phyloP scores from a whole-genome alignment of 2,888 invertebrate genomes.

The Podotricha telesiphe region DNA sequence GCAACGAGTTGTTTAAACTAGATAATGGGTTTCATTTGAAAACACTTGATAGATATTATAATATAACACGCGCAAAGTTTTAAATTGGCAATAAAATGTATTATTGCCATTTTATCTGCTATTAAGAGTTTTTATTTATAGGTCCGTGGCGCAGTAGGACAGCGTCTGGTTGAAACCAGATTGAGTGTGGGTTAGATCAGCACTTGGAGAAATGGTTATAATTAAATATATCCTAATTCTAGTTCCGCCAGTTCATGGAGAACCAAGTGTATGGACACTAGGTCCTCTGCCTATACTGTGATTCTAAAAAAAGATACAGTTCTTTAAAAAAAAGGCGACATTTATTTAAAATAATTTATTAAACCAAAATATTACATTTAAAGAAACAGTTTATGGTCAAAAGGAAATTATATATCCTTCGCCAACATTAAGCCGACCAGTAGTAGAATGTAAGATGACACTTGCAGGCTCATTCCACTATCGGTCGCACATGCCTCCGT shows the following conservation, averaged over 20 bases:
- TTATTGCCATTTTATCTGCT: too few species aligned
- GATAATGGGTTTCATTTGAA: conserved; percentile 10
- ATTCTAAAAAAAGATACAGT: too few species aligned
- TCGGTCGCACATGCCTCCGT: neutral
- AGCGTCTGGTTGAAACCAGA: too few species aligned
- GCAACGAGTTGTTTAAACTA: neutral
- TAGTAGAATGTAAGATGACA: neutral
- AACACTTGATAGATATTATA: conserved; percentile 11
- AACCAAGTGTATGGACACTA: too few species aligned
- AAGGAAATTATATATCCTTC: neutral
- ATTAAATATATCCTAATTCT: too few species aligned
- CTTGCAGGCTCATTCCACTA: conserved; percentile 1
- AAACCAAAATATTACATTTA: neutral
- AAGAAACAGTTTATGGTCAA: neutral
- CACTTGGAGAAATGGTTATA: too few species aligned
- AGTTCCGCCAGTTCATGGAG: too few species aligned
- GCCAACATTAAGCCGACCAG: neutral
- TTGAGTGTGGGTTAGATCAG: too few species aligned
- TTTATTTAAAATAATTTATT: neutral
- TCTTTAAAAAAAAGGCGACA: neutral
- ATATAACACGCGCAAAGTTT: neutral
- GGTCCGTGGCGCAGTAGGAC: too few species aligned
- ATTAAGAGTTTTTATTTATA: too few species aligned
- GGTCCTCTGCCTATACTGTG: too few species aligned
- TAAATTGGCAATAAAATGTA: too few species aligned